phyloP scores from a whole-genome alignment of 1,140 invertebrate genomes.

The Drosophila lacertosa region DNA sequence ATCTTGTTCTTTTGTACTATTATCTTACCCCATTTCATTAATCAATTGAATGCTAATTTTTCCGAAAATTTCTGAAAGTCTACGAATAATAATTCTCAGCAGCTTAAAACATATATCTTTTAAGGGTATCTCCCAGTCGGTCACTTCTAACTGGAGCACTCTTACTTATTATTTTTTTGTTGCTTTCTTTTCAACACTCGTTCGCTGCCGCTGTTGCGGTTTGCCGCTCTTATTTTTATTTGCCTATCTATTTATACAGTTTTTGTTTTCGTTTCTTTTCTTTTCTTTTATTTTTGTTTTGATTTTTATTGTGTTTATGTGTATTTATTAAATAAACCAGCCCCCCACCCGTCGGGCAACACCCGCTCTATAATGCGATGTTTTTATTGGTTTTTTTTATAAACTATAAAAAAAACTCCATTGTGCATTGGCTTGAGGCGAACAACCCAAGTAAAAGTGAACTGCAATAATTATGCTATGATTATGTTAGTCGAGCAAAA shows the following conservation, averaged over 20 bases:
- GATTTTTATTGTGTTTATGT: conserved; percentile 43
- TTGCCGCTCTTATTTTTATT: conserved; percentile 67
- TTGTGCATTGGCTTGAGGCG: conserved; percentile 58
- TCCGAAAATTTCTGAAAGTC: too few species aligned
- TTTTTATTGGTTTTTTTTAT: conserved; percentile 31
- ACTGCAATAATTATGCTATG: conserved; percentile 57
- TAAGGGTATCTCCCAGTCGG: too few species aligned
- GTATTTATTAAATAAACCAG: conserved; percentile 20
- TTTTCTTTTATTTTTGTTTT: conserved; percentile 33
- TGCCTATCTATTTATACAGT: conserved; percentile 46
- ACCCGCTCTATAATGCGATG: conserved; percentile 8
- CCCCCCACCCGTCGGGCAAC: conserved; percentile 9
- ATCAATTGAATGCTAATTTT: too few species aligned
- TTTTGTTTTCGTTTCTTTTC: conserved; percentile 31
- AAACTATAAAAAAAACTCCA: conserved; percentile 46
- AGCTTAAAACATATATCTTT: too few species aligned
- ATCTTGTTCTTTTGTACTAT: too few species aligned
- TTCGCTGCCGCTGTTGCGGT: conserved; percentile 55
- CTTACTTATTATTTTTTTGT: too few species aligned
- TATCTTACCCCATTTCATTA: too few species aligned
- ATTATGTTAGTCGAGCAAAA: conserved; percentile 32
- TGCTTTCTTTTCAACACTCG: conserved; percentile 62
- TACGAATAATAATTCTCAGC: too few species aligned
- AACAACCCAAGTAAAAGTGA: conserved; percentile 45
- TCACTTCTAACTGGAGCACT: too few species aligned